Conservation (phyloP, 2,113 vertebrate genomes). For the Balaeniceps rex region DNA sequence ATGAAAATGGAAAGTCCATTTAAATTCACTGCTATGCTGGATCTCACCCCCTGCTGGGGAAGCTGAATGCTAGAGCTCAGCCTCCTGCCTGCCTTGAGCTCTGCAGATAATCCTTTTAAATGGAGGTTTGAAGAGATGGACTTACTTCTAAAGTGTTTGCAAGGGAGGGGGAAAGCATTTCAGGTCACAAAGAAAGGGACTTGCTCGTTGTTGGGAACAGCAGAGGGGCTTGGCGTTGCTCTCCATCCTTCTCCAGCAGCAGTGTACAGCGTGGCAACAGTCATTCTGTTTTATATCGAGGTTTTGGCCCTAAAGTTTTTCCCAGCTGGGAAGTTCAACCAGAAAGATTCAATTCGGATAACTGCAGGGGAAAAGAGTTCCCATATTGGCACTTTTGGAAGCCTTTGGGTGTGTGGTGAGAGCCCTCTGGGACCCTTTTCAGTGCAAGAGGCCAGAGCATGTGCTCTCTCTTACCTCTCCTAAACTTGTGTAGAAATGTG, state of each 20-base stretch:
- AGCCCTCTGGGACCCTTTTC: background rate
- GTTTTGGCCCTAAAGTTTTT: background rate
- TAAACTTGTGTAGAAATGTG: background rate
- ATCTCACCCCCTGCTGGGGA: background rate
- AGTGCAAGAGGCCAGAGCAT: background rate
- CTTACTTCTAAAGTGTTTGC: background rate
- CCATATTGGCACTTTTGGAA: background rate
- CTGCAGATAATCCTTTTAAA: background rate
- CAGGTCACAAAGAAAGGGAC: background rate
- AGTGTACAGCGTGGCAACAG: rapidly evolving
- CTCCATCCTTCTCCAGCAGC: background rate
- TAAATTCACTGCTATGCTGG: background rate
- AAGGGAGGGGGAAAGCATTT: background rate
- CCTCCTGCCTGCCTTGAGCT: background rate
- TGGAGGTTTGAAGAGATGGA: background rate
- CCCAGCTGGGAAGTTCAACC: background rate
- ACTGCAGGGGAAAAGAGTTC: background rate
- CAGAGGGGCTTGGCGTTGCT: background rate
- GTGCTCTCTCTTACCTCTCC: background rate
- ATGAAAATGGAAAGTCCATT: background rate
- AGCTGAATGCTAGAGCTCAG: background rate
- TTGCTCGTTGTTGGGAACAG: background rate
- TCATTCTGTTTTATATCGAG: rapidly evolving
- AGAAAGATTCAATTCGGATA: background rate
- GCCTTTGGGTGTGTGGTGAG: background rate